Conservation (phyloP, 2,113 vertebrate genomes). For the Osmerus mordax region DNA sequence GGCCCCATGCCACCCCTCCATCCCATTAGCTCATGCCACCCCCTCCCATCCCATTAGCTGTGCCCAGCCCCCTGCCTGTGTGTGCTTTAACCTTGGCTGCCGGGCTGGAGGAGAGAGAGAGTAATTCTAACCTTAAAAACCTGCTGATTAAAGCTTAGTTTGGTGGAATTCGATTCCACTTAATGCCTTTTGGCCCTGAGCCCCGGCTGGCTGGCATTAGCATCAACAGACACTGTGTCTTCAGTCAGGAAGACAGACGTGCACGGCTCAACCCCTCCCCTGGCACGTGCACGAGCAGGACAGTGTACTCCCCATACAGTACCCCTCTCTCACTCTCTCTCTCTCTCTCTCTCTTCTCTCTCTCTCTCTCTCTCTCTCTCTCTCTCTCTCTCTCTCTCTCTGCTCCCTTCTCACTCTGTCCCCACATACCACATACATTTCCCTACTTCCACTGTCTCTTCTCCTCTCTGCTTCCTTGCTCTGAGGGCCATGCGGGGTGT, state of each 20-base stretch:
- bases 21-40: slow-evolving; percentile 81
- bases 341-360: slow-evolving; percentile 22
- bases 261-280: slow-evolving; percentile 27
- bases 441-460: background rate
- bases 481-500: background rate
- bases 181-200: slow-evolving; percentile 91
- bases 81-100: slow-evolving; percentile 98
- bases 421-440: background rate
- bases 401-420: background rate
- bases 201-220: slow-evolving; percentile 90
- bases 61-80: slow-evolving; percentile 74
- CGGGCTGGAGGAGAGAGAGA: slow-evolving; percentile 86
- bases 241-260: slow-evolving; percentile 66
- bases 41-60: slow-evolving; percentile 87
- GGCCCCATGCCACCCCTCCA: slow-evolving; percentile 69
- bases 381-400: background rate
- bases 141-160: slow-evolving; percentile 99
- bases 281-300: slow-evolving; percentile 31
- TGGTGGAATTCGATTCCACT: slow-evolving; percentile 98
- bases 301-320: slow-evolving; percentile 28
- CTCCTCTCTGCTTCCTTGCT: background rate
- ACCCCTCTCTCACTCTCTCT: slow-evolving; percentile 31
- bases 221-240: slow-evolving; percentile 81
- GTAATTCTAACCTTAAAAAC: slow-evolving; percentile 99
- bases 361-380: slow-evolving; percentile 8